phyloP scores from a whole-genome alignment of 2,888 invertebrate species.

The Brassicogethes aeneus region DNA sequence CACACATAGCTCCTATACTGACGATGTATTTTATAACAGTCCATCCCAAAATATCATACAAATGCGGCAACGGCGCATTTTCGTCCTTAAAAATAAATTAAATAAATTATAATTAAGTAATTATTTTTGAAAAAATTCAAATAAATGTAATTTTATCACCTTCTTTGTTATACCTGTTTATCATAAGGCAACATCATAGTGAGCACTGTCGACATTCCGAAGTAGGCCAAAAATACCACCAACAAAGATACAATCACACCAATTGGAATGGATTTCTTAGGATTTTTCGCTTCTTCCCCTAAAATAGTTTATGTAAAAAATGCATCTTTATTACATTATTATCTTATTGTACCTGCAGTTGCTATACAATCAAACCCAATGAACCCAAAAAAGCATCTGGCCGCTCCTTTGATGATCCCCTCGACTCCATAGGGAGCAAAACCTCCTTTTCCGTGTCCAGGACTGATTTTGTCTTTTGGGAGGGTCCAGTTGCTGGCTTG shows the following conservation, averaged over 20 bases:
- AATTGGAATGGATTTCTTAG: conserved; percentile 81
- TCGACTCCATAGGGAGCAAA: conserved; percentile 77
- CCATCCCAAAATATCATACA: conserved; percentile 66
- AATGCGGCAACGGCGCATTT: conserved; percentile 61
- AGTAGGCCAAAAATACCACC: conserved; percentile 82
- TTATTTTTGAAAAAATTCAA: too few species aligned
- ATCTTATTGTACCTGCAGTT: conserved; percentile 49
- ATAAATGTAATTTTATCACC: not conserved
- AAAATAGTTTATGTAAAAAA: conserved; percentile 10
- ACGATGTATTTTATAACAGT: conserved; percentile 71
- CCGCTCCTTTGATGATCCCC: conserved; percentile 73
- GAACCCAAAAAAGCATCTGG: conserved; percentile 88
- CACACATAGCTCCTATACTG: conserved; percentile 73
- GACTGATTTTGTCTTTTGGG: conserved; percentile 49
- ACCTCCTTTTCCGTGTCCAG: conserved; percentile 57
- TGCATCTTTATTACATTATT: too few species aligned
- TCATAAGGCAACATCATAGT: conserved; percentile 84
- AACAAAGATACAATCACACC: conserved; percentile 76
- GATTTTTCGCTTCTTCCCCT: conserved; percentile 86
- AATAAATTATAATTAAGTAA: conserved; percentile 1
- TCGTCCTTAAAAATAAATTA: conserved; percentile 24
- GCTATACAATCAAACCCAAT: conserved; percentile 91
- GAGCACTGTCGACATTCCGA: conserved; percentile 79
- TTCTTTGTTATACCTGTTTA: conserved; percentile 50
- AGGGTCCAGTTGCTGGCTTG: conserved; percentile 73